Base-by-base conservation (phyloP, 2,888 invertebrate species). In the Cheilosia urbana region DNA sequence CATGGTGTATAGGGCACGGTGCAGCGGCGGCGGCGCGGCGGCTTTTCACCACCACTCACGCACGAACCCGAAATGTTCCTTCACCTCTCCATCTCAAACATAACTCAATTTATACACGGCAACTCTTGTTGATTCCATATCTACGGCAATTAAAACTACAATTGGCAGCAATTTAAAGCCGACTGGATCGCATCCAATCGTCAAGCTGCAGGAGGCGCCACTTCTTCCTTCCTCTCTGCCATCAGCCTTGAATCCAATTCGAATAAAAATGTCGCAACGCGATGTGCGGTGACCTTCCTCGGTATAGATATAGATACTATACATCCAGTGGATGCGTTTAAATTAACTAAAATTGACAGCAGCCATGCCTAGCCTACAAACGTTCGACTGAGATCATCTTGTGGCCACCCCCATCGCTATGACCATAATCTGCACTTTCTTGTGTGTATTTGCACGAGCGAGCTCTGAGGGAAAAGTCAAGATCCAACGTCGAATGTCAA, bases 131-230 rank as follows among this genome's bases (percentile, higher is more conserved):
- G 72, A 73, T 51, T 78, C 55, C 68, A 73, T 30, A 30, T 73
- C 68, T 57, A 45, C 24, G 58, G 45, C 53, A 84, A 84, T 84
- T 84, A 79, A 84, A 84, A 75, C 58, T 53, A 79, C 69, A 83
- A 83, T 83, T 78, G 83, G 37, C 51, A 37, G 72, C 71, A 73
- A 78, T 78, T 83, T 68, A 57, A 72, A 47, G 30, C 15, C 58
- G 49, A 45, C 51, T 9, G 58, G 49, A 55, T 47, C 30, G 47
- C 19, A 21, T 30, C 19, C 57, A 45, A 24, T 3, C 55, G 57
- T 58, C 62, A 63, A 62, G 45, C 66, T 47, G 15, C 57, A 47
- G 55, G 68, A 83, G 83, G 83, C 83, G 78, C 78, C 83, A 78
- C 72, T 72, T 60, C 21, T 27, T 34, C 69, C 42, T 49, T 47